Evolutionary conservation across 2,888 invertebrate species (phyloP).

Genomic region (Hydraecia micacea): DNA sequence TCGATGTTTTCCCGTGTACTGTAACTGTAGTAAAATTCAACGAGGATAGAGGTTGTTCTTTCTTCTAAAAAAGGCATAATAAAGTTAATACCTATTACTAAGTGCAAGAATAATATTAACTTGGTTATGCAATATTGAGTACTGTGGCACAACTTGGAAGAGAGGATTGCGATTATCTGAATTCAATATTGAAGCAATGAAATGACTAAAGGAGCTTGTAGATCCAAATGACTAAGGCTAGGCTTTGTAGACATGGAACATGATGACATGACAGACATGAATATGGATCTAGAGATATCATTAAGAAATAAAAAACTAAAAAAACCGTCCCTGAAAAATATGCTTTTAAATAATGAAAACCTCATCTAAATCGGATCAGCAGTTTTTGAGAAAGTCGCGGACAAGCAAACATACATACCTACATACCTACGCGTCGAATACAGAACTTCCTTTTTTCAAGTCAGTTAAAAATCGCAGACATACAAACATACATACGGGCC

Average conservation of each 20-base stretch:
- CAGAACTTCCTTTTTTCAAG: neutral
- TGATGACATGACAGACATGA: neutral
- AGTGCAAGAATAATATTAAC: neutral
- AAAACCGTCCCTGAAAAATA: neutral
- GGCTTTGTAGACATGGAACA: too few relatives aligned
- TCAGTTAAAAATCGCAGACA: neutral
- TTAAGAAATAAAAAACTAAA: neutral
- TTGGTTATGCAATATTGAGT: neutral
- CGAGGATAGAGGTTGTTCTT: neutral
- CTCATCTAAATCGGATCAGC: neutral
- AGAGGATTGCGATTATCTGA: neutral
- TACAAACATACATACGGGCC: too few relatives aligned
- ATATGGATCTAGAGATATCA: neutral
- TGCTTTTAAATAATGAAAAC: neutral
- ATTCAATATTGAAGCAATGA: neutral
- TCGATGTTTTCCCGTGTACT: neutral
- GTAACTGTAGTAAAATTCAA: neutral
- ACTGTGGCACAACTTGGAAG: neutral
- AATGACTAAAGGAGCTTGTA: neutral
- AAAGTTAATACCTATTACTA: neutral
- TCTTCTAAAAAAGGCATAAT: neutral
- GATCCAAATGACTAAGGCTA: neutral
- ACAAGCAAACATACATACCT: neutral
- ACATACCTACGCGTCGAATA: too few relatives aligned
- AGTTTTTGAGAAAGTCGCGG: neutral